Evolutionary conservation across 2,888 invertebrate genomes (phyloP), one percentile per base, ranked within the genome.

Genomic region (Netelia melanura): DNA sequence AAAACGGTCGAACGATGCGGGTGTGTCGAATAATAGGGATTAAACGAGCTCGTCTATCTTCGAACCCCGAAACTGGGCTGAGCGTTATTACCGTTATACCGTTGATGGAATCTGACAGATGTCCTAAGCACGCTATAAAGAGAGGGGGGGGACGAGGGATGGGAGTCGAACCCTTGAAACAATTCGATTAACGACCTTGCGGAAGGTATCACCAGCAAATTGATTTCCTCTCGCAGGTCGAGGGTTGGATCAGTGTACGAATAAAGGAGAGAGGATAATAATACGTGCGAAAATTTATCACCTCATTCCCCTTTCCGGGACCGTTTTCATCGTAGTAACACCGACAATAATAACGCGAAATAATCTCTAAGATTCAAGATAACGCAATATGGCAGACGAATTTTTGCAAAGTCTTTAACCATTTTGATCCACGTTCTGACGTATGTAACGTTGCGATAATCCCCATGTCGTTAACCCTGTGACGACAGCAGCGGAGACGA

Each of bases 131-230:
- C n/a, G 62, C 3, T 21, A 21, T 17, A 9, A 21, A 21, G n/a
- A n/a, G 9, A 23, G 58, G 10, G 0, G 21, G 9, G 58, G 58
- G 10, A 9, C n/a, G 14, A 3, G 70, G 30, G 62, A 11, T 38
- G 65, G 8, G 68, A 43, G 25, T n/a, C 11, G 65, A 71, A 67
- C 77, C 78, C 83, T 83, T 68, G 72, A 83, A 83, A 72, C 54
- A 17, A 64, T 61, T 54, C 38, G 61, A 78, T 74, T 8, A 83
- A 52, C 56, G 61, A 78, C 61, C 76, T 62, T 74, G 65, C 25
- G 9, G 21, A 58, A 14, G 43, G 5, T 52, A 71, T 43, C 61
- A 25, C 9, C 2, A 30, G 6, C 43, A 58, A 62, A 67, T 52
- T 25, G 52, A 72, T 72, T 68, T 65, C 48, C 30, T 52, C 38